phyloP scores from a whole-genome alignment of 2,797 vertebrate genomes.

The Amazonetta brasiliensis region DNA sequence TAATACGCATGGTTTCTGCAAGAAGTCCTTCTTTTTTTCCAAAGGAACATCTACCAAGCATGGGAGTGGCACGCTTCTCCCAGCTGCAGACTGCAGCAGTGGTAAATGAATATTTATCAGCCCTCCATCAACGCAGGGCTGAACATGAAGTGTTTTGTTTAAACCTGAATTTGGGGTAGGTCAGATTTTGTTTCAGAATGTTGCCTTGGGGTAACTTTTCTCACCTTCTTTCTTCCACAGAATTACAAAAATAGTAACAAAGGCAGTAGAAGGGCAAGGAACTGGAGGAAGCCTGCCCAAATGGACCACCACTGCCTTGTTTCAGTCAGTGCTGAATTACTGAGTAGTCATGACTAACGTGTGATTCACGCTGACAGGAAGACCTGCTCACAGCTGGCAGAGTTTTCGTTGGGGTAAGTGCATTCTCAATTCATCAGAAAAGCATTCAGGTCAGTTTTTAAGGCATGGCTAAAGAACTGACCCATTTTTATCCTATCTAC shows the following conservation, averaged over 20 bases:
- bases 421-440: not conserved
- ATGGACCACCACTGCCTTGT: not conserved
- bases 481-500: not conserved
- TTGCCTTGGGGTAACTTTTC: not conserved
- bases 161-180: not conserved
- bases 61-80: not conserved
- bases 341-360: not conserved
- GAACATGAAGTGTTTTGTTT: not conserved
- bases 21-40: not conserved
- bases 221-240: not conserved
- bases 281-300: not conserved
- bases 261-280: not conserved
- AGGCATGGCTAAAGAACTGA: not conserved
- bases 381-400: not conserved
- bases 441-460: not conserved
- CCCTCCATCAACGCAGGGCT: not conserved
- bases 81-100: fast-evolving
- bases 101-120: not conserved
- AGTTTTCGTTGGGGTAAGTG: not conserved
- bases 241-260: not conserved
- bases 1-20: too few relatives aligned
- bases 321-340: not conserved
- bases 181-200: not conserved
- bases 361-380: not conserved
- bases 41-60: not conserved